A percentile compares a stretch with the other conserved stretches of the same genome.
Conservation (phyloP, 2,888 invertebrate genomes). For the Amphiduros pacificus region DNA sequence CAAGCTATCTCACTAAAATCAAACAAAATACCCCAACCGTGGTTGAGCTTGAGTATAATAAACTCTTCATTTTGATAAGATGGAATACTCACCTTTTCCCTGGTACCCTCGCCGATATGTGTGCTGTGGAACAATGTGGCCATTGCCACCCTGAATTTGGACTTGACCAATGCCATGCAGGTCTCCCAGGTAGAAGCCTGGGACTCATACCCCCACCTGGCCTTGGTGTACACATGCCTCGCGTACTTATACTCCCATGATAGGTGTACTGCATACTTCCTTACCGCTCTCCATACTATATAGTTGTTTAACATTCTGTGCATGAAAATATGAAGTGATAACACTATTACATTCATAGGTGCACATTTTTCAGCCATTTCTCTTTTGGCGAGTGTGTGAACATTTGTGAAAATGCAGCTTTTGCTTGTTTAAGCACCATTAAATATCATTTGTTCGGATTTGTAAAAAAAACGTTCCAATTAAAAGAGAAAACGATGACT, state of each 20-base stretch:
- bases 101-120: background rate
- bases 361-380: too few species aligned
- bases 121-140: background rate
- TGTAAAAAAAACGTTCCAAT: too few species aligned
- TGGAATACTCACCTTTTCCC: background rate
- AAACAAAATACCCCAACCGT: too few species aligned
- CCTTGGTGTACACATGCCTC: background rate
- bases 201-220: background rate
- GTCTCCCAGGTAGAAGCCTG: background rate
- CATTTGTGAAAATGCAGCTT: too few species aligned
- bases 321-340: background rate
- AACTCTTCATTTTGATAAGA: too few species aligned
- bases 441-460: too few species aligned
- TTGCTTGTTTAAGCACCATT: too few species aligned
- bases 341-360: too few species aligned
- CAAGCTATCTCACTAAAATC: too few species aligned
- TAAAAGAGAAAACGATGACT: too few species aligned
- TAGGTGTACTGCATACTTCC: background rate
- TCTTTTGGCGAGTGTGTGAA: too few species aligned
- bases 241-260: background rate
- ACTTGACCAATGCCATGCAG: background rate
- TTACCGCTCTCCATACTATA: background rate
- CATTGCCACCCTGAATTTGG: background rate
- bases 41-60: too few species aligned
- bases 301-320: background rate